A percentile compares a stretch with the other conserved stretches of the same genome.
Conservation (phyloP, 2,797 vertebrate genomes). For the Tinamus major region DNA sequence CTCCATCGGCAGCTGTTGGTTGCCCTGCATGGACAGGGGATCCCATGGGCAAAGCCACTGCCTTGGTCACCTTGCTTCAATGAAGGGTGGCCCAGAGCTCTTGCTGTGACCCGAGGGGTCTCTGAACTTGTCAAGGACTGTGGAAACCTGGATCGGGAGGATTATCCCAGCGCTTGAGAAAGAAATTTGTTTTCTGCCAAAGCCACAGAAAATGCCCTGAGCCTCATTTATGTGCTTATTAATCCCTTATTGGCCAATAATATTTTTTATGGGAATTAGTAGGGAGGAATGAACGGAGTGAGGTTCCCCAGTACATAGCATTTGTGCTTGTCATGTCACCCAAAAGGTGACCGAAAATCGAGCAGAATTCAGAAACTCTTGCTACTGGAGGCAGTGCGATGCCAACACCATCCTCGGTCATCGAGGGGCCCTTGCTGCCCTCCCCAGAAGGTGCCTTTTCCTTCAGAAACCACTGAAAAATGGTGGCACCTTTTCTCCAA, state of each 20-base stretch:
- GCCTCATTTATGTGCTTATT: not conserved
- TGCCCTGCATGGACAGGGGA: not conserved
- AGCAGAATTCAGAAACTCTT: not conserved
- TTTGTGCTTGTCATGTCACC: not conserved
- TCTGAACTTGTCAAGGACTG: fast-evolving
- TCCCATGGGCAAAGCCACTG: too few species aligned
- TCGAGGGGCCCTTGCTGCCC: not conserved
- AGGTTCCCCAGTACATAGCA: not conserved
- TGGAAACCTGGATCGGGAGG: not conserved
- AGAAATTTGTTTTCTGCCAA: not conserved
- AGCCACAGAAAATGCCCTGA: not conserved
- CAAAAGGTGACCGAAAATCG: not conserved
- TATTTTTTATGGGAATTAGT: not conserved
- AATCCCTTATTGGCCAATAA: not conserved
- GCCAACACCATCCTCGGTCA: not conserved
- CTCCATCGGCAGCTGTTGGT: not conserved
- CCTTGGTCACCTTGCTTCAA: not conserved
- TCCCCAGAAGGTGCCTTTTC: not conserved
- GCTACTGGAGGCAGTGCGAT: fast-evolving
- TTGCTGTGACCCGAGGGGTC: fast-evolving
- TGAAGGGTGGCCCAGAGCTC: not conserved
- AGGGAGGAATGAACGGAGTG: not conserved
- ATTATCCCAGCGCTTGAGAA: not conserved
- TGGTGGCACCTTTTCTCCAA: not conserved
- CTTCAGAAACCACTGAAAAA: not conserved